Base-by-base conservation (phyloP, 2,888 invertebrate species). In the Sphecodes monilicornis region DNA sequence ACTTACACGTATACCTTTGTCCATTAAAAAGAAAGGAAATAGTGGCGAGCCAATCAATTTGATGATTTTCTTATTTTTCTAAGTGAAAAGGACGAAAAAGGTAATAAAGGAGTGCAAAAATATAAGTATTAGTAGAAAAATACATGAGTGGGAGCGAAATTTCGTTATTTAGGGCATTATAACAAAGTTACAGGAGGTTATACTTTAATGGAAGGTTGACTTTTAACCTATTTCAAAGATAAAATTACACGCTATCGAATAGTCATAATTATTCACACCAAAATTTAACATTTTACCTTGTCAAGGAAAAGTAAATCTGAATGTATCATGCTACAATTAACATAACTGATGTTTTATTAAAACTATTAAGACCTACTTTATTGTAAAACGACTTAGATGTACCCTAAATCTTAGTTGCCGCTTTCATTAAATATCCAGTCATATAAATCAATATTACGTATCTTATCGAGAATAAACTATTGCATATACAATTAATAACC, bases 71-170 rank as follows among this genome's bases (percentile, higher is more conserved):
- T 71, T 68, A 71, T 72, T 76, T 73, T 36, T 64, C 54, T 43
- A 57, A 71, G 18, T 71, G 74, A 43, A 77, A 82, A 54, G 46
- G 66, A 43, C 1, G 66, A 76, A 64, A 43, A 50, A 68, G 41
- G 64, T 50, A 75, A 50, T 26, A 16, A 39, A 32, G 22, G 10
- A 54, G 3, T 11, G 41, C n/a, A 29, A 36, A n/a, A n/a, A 57
- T 50, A n/a, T 77, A 80, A 68, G n/a, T n/a, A 80, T 76, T 70
- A 66, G 66, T 72, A 76, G 69, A 86, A 78, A 84, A 85, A 86
- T 76, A 82, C 54, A 73, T 78, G 75, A 82, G 76, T 86, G 84
- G 74, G 74, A 70, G 50, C 77, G 73, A 54, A 64, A 60, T 68
- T 69, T 70, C 64, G 50, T 74, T 71, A 64, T 57, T 75, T 80